A percentile compares a stretch with the other conserved stretches of the same genome.
phyloP scores from a whole-genome alignment of 2,797 vertebrate species.

The Bovichtus variegatus region DNA sequence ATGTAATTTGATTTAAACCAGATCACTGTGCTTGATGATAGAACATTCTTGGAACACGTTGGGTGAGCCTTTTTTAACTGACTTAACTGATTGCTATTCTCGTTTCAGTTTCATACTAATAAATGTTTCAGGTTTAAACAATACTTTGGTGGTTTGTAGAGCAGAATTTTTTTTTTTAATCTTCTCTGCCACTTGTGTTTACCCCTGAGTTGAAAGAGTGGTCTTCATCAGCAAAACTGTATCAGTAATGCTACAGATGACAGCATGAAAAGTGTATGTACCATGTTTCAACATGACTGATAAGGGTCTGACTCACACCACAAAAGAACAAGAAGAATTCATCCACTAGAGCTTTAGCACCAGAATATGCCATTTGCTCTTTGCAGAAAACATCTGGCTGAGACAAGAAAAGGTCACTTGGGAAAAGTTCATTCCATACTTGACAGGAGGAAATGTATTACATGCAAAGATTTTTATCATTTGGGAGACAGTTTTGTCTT shows the following conservation, averaged over 20 bases:
- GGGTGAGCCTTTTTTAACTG: no score
- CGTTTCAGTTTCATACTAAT: no score
- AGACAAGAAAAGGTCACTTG: conserved; percentile 58
- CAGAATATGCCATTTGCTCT: conserved; percentile 48
- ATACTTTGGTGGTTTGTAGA: neutral
- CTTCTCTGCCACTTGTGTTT: neutral
- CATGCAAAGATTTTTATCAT: conserved; percentile 49
- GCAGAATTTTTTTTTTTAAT: neutral
- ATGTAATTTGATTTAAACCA: no score
- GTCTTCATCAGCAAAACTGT: conserved; percentile 5
- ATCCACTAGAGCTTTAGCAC: conserved; percentile 17
- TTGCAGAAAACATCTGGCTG: conserved; percentile 42
- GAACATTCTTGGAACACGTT: no score
- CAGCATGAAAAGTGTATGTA: conserved; percentile 8
- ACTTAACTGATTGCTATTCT: no score
- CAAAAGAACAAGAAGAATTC: conserved; percentile 50
- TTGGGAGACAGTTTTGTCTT: conserved; percentile 21
- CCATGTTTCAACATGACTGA: conserved; percentile 21
- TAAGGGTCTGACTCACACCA: conserved; percentile 32
- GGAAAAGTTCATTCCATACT: conserved; percentile 38
- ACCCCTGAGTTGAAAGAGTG: neutral
- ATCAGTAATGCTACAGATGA: conserved; percentile 24
- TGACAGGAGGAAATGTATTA: conserved; percentile 37
- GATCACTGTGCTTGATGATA: no score
- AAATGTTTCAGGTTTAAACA: neutral